Evolutionary conservation across 2,113 vertebrate species (phyloP).

Genomic region (Mandrillus leucophaeus): DNA sequence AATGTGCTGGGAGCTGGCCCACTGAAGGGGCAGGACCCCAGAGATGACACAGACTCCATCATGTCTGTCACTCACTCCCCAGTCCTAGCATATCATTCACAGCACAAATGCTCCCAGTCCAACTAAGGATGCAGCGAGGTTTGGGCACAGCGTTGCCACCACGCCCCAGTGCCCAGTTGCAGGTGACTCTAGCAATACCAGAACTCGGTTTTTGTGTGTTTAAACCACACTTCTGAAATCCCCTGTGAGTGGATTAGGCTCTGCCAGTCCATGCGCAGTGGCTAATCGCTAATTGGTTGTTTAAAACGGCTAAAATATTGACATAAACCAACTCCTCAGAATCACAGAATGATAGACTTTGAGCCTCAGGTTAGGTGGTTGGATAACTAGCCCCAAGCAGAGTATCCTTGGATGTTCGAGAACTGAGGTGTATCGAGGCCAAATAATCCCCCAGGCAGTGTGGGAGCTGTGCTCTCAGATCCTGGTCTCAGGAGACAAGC

Average conservation of each 20-base stretch:
- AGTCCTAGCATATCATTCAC: not conserved
- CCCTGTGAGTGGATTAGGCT: not conserved
- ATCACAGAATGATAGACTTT: not conserved
- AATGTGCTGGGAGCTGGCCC: not conserved
- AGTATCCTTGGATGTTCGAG: not conserved
- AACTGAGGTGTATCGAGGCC: not conserved
- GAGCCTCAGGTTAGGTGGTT: not conserved
- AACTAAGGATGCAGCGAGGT: not conserved
- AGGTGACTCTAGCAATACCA: not conserved
- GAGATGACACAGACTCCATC: not conserved
- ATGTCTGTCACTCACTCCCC: not conserved
- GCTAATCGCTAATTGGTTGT: not conserved
- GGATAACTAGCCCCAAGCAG: not conserved
- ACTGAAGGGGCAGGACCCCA: not conserved
- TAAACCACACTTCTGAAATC: not conserved
- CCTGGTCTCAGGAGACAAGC: not conserved
- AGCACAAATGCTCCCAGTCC: not conserved
- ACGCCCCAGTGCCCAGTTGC: rapidly evolving
- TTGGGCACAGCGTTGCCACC: rapidly evolving
- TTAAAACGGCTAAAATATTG: not conserved
- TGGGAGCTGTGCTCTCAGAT: not conserved
- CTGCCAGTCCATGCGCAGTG: not conserved
- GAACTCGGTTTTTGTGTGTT: not conserved
- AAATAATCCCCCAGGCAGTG: rapidly evolving
- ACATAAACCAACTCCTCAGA: not conserved